Percentiles rank a stretch among this genome's conserved stretches.
Conservation (phyloP, 2,797 vertebrate species). For the Tauraco hartlaubi region DNA sequence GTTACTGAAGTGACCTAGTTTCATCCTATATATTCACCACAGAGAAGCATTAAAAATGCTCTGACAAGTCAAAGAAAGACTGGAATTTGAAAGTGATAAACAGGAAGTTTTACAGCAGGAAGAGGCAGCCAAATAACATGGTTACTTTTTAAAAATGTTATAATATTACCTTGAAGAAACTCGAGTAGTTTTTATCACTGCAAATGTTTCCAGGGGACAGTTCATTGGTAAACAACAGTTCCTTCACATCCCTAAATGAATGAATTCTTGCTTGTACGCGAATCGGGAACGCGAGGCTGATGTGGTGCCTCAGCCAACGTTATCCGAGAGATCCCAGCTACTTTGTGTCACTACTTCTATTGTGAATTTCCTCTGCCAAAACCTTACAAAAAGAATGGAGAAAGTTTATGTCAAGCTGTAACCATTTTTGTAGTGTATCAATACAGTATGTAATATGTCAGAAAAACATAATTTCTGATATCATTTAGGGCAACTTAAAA, state of each 20-base stretch:
- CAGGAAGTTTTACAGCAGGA: not conserved
- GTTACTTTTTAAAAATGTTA: not conserved
- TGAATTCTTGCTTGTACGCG: not conserved
- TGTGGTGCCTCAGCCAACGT: not conserved
- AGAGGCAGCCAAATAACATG: not conserved
- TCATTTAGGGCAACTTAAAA: not conserved
- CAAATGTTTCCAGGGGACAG: not conserved
- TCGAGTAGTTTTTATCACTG: not conserved
- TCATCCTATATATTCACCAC: constrained; percentile 53
- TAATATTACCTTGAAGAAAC: not conserved
- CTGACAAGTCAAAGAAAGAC: constrained; percentile 40
- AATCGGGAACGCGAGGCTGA: not conserved
- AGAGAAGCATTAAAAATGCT: constrained; percentile 38
- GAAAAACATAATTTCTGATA: not conserved
- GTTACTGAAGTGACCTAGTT: constrained; percentile 71
- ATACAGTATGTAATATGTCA: not conserved
- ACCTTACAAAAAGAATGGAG: not conserved
- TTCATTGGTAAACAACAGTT: not conserved
- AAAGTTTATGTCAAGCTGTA: not conserved
- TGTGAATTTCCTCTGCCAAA: not conserved
- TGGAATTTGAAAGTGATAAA: constrained; percentile 34
- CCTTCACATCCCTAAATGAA: not conserved
- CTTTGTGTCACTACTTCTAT: not conserved
- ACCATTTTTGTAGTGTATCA: not conserved
- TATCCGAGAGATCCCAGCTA: not conserved